Evolutionary conservation across 2,888 invertebrate species (phyloP).

Genomic region (Drosophila lutescens): DNA sequence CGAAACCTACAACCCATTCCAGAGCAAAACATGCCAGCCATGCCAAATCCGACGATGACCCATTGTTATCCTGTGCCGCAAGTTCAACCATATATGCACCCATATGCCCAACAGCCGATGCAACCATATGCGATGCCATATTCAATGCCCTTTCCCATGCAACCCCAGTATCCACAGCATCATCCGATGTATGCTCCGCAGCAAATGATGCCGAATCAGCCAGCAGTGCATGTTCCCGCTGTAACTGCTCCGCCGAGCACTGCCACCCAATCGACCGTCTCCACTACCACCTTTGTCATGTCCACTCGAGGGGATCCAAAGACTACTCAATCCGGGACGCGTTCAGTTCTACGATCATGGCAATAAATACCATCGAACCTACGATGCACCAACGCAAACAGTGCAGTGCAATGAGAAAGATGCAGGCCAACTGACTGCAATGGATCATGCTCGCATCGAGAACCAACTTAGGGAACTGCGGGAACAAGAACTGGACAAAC

Average conservation of each 20-base stretch:
- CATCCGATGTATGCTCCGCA: slow-evolving; percentile 13
- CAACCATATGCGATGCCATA: slow-evolving; percentile 37
- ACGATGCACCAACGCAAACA: slow-evolving; percentile 75
- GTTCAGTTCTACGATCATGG: slow-evolving; percentile 85
- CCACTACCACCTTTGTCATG: slow-evolving; percentile 23
- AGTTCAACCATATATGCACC: slow-evolving; percentile 15
- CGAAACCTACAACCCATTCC: background rate
- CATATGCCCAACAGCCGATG: slow-evolving; percentile 24
- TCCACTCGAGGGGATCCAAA: slow-evolving; percentile 1
- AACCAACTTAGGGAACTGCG: slow-evolving; percentile 59
- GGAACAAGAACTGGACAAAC: slow-evolving; percentile 67
- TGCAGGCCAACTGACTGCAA: slow-evolving; percentile 66
- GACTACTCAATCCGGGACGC: slow-evolving; percentile 28
- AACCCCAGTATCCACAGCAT: slow-evolving; percentile 7
- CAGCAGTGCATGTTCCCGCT: background rate
- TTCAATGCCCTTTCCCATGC: slow-evolving; percentile 42
- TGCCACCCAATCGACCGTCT: slow-evolving; percentile 33
- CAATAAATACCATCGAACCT: slow-evolving; percentile 84
- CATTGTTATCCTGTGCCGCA: slow-evolving; percentile 19
- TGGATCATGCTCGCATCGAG: slow-evolving; percentile 79
- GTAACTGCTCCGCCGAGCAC: slow-evolving; percentile 17
- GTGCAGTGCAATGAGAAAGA: slow-evolving; percentile 80
- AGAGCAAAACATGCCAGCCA: slow-evolving; percentile 1
- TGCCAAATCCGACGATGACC: slow-evolving; percentile 2
- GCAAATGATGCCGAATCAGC: background rate